Percentiles rank a stretch among this genome's conserved stretches.
These are phyloP conservation scores for Sebastes goodei DNA, from an alignment of 2,797 vertebrate species.

Conservation along the genomic window DNA sequence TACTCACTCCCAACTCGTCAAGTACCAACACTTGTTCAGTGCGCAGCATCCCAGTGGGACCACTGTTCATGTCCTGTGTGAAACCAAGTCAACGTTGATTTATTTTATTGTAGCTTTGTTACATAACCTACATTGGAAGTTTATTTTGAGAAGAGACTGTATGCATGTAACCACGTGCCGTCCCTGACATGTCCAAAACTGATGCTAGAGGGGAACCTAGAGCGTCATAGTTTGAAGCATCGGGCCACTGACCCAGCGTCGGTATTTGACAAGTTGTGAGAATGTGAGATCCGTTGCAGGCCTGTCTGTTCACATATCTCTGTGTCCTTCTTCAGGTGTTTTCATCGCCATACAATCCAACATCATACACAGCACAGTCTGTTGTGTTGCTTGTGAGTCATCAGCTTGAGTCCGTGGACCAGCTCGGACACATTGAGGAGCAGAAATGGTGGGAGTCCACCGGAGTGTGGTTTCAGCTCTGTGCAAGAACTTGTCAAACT, in stretches of 20 bases:
- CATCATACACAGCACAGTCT: not conserved
- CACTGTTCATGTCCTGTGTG: no score
- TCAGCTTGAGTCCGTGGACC: not conserved
- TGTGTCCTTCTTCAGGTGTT: not conserved
- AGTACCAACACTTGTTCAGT: not conserved
- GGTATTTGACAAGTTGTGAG: no score
- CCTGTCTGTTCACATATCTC: not conserved
- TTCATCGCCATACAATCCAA: not conserved
- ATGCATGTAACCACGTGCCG: no score
- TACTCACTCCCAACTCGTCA: not conserved
- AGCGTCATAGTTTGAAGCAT: no score
- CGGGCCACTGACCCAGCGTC: no score
- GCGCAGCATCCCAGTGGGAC: no score
- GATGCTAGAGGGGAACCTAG: no score
- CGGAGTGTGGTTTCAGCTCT: conserved; percentile 1
- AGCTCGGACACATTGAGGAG: not conserved
- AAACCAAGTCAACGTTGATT: not conserved
- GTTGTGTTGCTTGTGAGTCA: not conserved
- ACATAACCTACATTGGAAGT: not conserved
- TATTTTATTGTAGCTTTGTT: not conserved
- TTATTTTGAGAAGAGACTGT: not conserved
- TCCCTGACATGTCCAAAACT: no score
- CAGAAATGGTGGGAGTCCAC: not conserved
- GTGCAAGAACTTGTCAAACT: conserved; percentile 29
- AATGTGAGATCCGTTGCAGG: no score